Conservation (phyloP, 1,140 invertebrate species). For the Tetraneura akinire region DNA sequence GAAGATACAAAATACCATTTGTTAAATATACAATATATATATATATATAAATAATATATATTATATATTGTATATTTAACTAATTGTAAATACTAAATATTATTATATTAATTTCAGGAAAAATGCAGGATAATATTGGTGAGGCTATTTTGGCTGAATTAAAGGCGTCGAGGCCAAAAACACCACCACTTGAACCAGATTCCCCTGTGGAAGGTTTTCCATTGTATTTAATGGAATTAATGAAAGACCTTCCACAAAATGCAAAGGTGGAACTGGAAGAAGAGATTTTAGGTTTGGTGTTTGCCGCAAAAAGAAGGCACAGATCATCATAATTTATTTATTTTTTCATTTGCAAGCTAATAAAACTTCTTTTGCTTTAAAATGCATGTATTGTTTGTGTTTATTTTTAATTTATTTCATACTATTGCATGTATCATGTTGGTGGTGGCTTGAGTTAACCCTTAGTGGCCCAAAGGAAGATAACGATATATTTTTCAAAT, state of each 20-base stretch:
- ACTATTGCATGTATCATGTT: neutral
- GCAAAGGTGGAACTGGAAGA: neutral
- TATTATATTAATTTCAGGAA: too few relatives aligned
- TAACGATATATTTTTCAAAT: too few relatives aligned
- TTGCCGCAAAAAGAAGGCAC: neutral
- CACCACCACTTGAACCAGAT: neutral
- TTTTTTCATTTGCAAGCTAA: neutral
- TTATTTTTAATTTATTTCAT: neutral
- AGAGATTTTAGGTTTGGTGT: neutral
- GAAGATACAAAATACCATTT: neutral
- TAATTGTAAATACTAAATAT: too few relatives aligned
- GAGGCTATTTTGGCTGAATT: too few relatives aligned
- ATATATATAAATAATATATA: too few relatives aligned
- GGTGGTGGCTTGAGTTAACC: neutral
- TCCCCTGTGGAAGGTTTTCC: too few relatives aligned
- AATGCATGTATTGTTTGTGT: neutral
- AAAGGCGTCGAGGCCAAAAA: neutral
- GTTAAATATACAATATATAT: too few relatives aligned
- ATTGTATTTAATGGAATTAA: too few relatives aligned
- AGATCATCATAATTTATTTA: neutral
- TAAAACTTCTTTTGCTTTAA: neutral
- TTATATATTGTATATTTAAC: too few relatives aligned
- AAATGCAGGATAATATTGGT: too few relatives aligned
- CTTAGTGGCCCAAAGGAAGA: too few relatives aligned
- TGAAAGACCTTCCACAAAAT: neutral